phyloP scores from a whole-genome alignment of 2,113 vertebrate species.

The Fulmarus glacialis region DNA sequence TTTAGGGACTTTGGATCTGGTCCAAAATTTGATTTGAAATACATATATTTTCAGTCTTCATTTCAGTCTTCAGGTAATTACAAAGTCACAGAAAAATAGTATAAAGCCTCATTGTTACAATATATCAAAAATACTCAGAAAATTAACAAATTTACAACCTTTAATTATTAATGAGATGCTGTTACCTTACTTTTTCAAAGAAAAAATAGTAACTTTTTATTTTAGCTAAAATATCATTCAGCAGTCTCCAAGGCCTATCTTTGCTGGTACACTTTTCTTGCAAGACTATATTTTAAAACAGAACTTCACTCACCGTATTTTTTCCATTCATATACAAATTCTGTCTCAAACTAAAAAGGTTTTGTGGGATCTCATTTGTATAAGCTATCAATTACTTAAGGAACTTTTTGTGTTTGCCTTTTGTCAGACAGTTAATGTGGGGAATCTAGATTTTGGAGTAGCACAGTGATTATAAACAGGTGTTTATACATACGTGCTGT shows the following conservation, averaged over 20 bases:
- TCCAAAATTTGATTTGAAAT: not conserved
- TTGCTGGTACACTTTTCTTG: not conserved
- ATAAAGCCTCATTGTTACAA: not conserved
- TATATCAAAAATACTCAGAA: not conserved
- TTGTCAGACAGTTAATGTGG: not conserved
- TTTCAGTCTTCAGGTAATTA: not conserved
- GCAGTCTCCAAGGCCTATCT: not conserved
- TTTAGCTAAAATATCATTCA: not conserved
- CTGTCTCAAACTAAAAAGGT: not conserved
- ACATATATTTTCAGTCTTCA: not conserved
- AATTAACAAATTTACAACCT: not conserved
- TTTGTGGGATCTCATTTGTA: not conserved
- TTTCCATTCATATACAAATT: not conserved
- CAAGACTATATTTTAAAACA: not conserved
- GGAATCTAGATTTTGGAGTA: not conserved
- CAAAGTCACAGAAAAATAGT: not conserved
- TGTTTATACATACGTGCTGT: not conserved
- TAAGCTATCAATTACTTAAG: not conserved
- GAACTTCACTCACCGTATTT: not conserved
- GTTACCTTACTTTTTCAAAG: not conserved
- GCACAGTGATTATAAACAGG: not conserved
- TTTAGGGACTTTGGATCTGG: not conserved
- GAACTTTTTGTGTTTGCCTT: not conserved
- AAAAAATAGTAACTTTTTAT: not conserved
- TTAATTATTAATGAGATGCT: not conserved